These are phyloP conservation scores for Synanthedon vespiformis DNA, from an alignment of 2,888 invertebrate species.

Conservation along the genomic window DNA sequence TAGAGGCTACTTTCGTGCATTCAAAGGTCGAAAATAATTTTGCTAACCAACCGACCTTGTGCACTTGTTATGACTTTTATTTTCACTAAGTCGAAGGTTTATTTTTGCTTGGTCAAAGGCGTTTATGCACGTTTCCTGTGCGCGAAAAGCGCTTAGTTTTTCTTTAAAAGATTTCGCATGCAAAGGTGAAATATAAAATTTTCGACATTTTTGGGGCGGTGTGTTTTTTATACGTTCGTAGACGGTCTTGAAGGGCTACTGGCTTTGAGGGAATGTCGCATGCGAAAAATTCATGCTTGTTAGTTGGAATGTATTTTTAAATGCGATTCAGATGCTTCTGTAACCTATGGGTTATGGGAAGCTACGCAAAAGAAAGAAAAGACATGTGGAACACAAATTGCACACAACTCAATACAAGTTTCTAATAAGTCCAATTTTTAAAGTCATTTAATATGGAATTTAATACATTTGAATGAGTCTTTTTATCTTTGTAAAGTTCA, in stretches of 20 bases:
- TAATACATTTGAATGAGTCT: too few relatives aligned
- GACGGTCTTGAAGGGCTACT: background rate
- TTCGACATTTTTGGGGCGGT: background rate
- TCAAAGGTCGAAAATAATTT: conserved; percentile 3
- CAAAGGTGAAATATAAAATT: background rate
- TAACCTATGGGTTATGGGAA: too few relatives aligned
- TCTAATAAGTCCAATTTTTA: too few relatives aligned
- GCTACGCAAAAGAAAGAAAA: too few relatives aligned
- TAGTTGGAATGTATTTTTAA: too few relatives aligned
- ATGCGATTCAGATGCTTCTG: too few relatives aligned
- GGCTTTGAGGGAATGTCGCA: background rate
- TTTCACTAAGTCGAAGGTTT: conserved; percentile 18
- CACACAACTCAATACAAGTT: too few relatives aligned
- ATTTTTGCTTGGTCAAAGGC: conserved; percentile 13
- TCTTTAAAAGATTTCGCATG: conserved; percentile 5
- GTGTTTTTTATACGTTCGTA: background rate
- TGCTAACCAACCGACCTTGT: conserved; percentile 28
- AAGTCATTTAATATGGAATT: too few relatives aligned
- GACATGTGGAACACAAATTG: too few relatives aligned
- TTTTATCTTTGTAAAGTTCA: too few relatives aligned
- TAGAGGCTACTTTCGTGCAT: conserved; percentile 22
- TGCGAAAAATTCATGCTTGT: background rate
- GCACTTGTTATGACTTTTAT: conserved; percentile 18
- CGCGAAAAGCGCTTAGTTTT: conserved; percentile 9
- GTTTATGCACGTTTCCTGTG: conserved; percentile 12